A percentile compares a stretch with the other conserved stretches of the same genome.
These are phyloP conservation scores for Serinus canaria DNA, from an alignment of 2,113 vertebrate species.

Conservation along the genomic window DNA sequence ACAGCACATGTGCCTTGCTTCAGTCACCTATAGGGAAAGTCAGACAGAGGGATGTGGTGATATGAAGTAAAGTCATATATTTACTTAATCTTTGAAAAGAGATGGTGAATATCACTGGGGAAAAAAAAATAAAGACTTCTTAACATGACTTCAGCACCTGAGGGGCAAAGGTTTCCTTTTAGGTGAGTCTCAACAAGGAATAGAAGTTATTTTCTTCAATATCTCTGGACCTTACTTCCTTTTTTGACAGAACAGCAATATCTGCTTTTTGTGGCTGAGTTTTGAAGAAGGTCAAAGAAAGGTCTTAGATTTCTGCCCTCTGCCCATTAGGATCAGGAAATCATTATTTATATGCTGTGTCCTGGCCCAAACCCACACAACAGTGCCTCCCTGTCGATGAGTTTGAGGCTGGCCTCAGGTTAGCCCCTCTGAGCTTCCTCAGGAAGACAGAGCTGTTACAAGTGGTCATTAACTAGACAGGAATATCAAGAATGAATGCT, in stretches of 20 bases:
- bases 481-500: neutral
- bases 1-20: neutral
- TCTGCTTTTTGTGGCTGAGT: neutral
- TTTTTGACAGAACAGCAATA: neutral
- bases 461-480: neutral
- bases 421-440: neutral
- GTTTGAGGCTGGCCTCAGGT: neutral
- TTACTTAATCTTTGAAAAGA: neutral
- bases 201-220: neutral
- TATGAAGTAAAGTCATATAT: neutral
- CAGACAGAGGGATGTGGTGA: neutral
- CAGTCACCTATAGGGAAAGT: neutral
- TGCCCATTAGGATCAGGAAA: neutral
- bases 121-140: fast-evolving
- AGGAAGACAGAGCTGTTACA: neutral
- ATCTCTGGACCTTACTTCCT: neutral
- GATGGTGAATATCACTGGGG: neutral
- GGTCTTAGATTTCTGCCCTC: neutral
- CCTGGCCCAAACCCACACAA: neutral
- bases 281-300: neutral
- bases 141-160: neutral
- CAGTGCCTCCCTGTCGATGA: neutral
- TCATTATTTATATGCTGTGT: neutral
- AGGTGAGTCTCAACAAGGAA: neutral
- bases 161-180: neutral